Conservation (phyloP, 2,888 invertebrate species). For the Chymomyza procnemis region DNA sequence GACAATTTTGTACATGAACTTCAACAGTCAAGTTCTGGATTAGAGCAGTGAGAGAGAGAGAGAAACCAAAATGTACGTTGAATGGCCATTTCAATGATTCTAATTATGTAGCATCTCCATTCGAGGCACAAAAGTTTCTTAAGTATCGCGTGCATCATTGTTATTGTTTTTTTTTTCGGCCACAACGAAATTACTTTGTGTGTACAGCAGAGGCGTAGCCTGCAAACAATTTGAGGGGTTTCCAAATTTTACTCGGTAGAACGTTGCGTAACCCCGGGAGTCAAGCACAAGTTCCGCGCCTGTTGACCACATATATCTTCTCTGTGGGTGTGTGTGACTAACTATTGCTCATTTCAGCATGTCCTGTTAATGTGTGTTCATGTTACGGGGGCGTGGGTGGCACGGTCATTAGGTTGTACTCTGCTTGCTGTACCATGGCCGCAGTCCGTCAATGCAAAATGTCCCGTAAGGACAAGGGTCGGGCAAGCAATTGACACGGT, state of each 20-base stretch:
- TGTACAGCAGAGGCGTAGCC: conserved; percentile 5
- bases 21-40: background rate
- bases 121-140: background rate
- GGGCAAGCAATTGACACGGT: conserved; percentile 54
- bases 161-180: conserved; percentile 56
- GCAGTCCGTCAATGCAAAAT: conserved; percentile 44
- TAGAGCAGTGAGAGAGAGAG: conserved; percentile 15
- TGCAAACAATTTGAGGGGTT: too few species aligned
- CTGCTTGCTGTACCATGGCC: background rate
- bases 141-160: conserved; percentile 68
- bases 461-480: conserved; percentile 54
- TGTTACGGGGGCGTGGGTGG: conserved; percentile 46
- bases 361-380: background rate
- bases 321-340: conserved; percentile 6
- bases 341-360: conserved; percentile 37
- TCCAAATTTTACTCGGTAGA: too few species aligned
- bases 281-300: too few species aligned
- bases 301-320: background rate
- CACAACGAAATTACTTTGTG: conserved; percentile 48
- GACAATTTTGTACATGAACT: conserved; percentile 37
- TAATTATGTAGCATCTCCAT: conserved; percentile 50
- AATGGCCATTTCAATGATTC: conserved; percentile 68
- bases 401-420: conserved; percentile 60
- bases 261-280: too few species aligned
- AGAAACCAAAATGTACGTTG: conserved; percentile 58